Conservation (phyloP, 1,140 invertebrate species). For the Wiebesia pumilae region DNA sequence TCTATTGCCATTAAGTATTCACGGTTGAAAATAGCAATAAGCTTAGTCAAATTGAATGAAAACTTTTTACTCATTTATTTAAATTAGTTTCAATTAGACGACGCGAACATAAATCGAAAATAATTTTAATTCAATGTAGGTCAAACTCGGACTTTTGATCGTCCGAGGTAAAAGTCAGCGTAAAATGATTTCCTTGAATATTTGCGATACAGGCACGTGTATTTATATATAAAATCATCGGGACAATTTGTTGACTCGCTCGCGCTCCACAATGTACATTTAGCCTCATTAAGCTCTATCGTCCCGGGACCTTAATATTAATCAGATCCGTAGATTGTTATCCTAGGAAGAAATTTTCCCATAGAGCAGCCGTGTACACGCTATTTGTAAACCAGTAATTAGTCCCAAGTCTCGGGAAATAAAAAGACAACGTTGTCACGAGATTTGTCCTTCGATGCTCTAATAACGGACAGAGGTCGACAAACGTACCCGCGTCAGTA, state of each 20-base stretch:
- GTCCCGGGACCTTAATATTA: neutral
- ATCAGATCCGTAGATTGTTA: slow-evolving; percentile 1
- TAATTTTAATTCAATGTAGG: no score
- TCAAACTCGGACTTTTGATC: no score
- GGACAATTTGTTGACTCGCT: neutral
- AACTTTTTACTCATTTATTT: neutral
- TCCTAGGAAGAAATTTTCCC: slow-evolving; percentile 1
- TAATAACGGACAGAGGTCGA: neutral
- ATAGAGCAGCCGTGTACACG: neutral
- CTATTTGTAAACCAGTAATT: slow-evolving; percentile 29
- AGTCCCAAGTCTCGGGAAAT: slow-evolving; percentile 5
- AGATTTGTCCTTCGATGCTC: slow-evolving; percentile 46
- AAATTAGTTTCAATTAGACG: no score
- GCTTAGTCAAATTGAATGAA: neutral
- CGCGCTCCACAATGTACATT: slow-evolving; percentile 21
- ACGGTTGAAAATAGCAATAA: neutral
- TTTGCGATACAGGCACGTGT: neutral
- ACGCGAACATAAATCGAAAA: no score
- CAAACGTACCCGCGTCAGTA: neutral
- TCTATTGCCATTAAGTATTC: neutral
- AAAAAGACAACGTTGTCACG: slow-evolving; percentile 55
- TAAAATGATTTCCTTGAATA: neutral
- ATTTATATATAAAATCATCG: neutral
- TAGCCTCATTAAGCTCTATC: neutral
- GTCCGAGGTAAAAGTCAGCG: no score